Evolutionary conservation across 2,113 vertebrate species (phyloP).

Genomic region (Hippocampus abdominalis): DNA sequence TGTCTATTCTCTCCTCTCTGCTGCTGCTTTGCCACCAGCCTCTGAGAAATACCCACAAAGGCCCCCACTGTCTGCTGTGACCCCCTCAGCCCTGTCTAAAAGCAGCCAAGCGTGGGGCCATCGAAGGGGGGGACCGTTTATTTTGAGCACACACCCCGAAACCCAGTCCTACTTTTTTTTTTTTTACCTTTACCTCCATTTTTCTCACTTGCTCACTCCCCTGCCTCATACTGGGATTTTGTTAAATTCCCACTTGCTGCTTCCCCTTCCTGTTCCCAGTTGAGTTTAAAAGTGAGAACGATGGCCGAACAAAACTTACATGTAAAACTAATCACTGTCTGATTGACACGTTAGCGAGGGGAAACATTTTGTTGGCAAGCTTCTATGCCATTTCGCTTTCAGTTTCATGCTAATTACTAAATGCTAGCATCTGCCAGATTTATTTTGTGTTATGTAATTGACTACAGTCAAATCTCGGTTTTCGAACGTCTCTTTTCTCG

Average conservation of each 20-base stretch:
- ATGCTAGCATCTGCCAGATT: no score
- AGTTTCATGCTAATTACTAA: no score
- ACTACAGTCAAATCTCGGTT: no score
- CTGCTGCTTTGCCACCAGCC: constrained; percentile 62
- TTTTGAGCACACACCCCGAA: constrained; percentile 40
- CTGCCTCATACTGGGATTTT: constrained; percentile 10
- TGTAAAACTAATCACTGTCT: background rate
- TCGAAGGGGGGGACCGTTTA: constrained; percentile 41
- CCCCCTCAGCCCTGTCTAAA: constrained; percentile 45
- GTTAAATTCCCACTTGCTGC: constrained; percentile 12
- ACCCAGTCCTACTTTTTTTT: background rate
- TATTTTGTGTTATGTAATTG: background rate
- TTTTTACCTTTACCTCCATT: constrained; percentile 39
- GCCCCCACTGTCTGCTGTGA: constrained; percentile 76
- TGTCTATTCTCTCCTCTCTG: constrained; percentile 68
- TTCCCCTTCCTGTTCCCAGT: background rate
- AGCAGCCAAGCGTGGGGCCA: constrained; percentile 58
- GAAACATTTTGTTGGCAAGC: background rate
- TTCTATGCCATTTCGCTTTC: background rate
- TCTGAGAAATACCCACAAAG: constrained; percentile 89
- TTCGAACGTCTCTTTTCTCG: no score
- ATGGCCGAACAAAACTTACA: constrained; percentile 33
- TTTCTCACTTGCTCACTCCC: background rate
- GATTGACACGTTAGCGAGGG: background rate
- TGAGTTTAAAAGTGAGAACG: constrained; percentile 80